phyloP scores from a whole-genome alignment of 1,140 invertebrate genomes.

The Drosophila lacertosa region DNA sequence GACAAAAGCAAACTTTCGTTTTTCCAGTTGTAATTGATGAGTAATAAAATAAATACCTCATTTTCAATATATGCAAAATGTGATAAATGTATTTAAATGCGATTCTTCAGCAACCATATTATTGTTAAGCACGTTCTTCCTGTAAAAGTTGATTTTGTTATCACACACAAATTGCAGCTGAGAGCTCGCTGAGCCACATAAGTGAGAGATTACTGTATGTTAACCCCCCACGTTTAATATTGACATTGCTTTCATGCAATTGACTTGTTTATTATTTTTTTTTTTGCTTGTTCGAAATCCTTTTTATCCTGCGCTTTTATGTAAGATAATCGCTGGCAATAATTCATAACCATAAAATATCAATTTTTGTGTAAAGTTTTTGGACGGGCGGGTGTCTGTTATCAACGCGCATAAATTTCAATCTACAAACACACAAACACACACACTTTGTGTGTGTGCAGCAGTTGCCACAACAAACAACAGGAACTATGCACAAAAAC shows the following conservation, averaged over 20 bases:
- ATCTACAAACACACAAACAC: conserved; percentile 31
- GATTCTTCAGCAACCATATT: conserved; percentile 58
- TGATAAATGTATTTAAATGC: conserved; percentile 43
- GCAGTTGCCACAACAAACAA: conserved; percentile 45
- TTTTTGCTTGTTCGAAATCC: conserved; percentile 10
- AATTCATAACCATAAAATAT: conserved; percentile 83
- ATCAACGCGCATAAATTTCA: conserved; percentile 72
- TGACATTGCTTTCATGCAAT: conserved; percentile 18
- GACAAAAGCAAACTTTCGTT: not conserved
- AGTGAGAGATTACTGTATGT: conserved; percentile 14
- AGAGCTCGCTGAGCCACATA: conserved; percentile 13
- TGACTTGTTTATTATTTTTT: conserved; percentile 13
- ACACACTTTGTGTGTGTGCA: conserved; percentile 5
- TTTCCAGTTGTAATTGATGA: conserved; percentile 10
- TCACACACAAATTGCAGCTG: conserved; percentile 5
- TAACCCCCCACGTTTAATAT: conserved; percentile 39
- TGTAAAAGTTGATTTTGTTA: too few relatives aligned
- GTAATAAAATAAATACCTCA: not conserved
- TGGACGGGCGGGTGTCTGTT: conserved; percentile 24
- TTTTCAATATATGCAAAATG: conserved; percentile 28
- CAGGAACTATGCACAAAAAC: conserved; percentile 51
- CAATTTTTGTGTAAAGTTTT: conserved; percentile 74
- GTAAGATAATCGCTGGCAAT: conserved; percentile 71
- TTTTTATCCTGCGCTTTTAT: conserved; percentile 47
- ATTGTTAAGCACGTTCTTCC: too few relatives aligned